Evolutionary conservation across 2,113 vertebrate species (phyloP).

Genomic region (Asarcornis scutulata): DNA sequence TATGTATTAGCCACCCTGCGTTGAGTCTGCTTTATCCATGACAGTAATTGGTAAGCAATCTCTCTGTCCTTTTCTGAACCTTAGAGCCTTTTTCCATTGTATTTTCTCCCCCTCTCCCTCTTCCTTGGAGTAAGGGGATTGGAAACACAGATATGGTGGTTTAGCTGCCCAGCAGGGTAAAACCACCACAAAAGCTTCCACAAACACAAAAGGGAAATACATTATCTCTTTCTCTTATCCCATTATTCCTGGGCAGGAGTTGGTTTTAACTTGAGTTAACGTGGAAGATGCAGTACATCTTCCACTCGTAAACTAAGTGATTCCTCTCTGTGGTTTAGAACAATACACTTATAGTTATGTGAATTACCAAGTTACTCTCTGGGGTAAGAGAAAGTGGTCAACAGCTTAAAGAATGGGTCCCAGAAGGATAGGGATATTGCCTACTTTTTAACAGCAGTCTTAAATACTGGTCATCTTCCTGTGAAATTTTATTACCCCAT

Average conservation of each 20-base stretch:
- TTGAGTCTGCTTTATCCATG: too few species aligned
- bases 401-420: background rate
- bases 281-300: background rate
- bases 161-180: too few species aligned
- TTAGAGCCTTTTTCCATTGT: too few species aligned
- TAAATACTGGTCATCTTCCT: background rate
- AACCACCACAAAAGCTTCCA: background rate
- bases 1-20: too few species aligned
- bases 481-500: background rate
- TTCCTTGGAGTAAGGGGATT: too few species aligned
- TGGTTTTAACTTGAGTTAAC: background rate
- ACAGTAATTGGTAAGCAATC: too few species aligned
- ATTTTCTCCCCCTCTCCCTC: too few species aligned
- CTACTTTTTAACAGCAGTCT: background rate
- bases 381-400: background rate
- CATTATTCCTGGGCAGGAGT: background rate
- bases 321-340: background rate
- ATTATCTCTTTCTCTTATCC: background rate
- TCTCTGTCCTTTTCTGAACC: too few species aligned
- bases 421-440: background rate
- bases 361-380: background rate
- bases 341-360: background rate
- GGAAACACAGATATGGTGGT: too few species aligned
- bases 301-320: background rate
- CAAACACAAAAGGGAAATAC: background rate